These are phyloP conservation scores for Calycopis cecrops DNA, from an alignment of 1,140 invertebrate species.

Conservation along the genomic window DNA sequence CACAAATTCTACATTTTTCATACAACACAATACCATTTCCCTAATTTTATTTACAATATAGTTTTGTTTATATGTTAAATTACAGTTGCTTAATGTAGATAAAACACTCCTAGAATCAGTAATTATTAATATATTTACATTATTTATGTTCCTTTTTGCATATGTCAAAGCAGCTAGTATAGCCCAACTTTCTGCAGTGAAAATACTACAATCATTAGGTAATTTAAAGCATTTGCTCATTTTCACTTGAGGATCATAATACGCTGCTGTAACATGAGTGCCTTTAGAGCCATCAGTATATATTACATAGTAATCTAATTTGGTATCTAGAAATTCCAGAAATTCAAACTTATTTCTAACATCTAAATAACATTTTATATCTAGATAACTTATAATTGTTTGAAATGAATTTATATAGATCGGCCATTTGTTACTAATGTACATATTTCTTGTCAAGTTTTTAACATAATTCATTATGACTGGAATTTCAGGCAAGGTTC, in stretches of 20 bases:
- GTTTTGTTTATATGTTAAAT: constrained; percentile 11
- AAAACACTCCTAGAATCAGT: constrained; percentile 16
- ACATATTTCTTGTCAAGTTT: neutral
- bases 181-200: constrained; percentile 16
- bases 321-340: neutral
- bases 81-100: constrained; percentile 3
- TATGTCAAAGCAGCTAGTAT: constrained; percentile 10
- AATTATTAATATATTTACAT: constrained; percentile 12
- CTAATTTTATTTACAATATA: constrained; percentile 15
- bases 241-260: constrained; percentile 14
- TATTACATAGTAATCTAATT: constrained; percentile 7
- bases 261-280: constrained; percentile 11
- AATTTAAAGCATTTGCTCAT: constrained; percentile 14
- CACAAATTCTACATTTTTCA: constrained; percentile 12
- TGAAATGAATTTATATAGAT: constrained; percentile 3
- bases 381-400: neutral
- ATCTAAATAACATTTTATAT: constrained; percentile 2
- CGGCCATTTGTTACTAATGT: constrained; percentile 5
- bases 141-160: neutral
- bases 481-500: constrained; percentile 2
- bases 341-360: constrained; percentile 1
- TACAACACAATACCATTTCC: neutral
- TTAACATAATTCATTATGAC: neutral
- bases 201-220: constrained; percentile 13
- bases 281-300: constrained; percentile 18